A percentile compares a stretch with the other conserved stretches of the same genome.
Evolutionary conservation across 2,888 invertebrate genomes (phyloP).

Genomic region (Lasioglossum figueresi): DNA sequence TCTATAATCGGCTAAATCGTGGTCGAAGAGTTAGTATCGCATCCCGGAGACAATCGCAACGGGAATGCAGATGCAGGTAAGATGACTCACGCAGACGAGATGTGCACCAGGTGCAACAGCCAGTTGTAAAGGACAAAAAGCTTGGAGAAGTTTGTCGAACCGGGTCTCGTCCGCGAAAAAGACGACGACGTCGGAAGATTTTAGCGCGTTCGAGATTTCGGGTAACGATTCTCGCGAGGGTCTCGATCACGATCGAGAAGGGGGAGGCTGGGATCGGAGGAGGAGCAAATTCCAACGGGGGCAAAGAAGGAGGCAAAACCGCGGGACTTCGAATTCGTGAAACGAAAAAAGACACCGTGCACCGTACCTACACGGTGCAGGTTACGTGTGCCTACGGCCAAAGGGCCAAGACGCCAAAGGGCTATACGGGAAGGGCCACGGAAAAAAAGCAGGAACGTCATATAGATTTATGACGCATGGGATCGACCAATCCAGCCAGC

Average conservation of each 20-base stretch:
- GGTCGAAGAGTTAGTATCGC: not conserved
- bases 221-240: not conserved
- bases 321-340: slow-evolving; percentile 34
- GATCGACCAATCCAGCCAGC: slow-evolving; percentile 65
- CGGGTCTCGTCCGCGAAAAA: not conserved
- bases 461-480: slow-evolving; percentile 68
- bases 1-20: not conserved
- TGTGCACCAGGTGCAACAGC: slow-evolving; percentile 62
- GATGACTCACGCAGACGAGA: slow-evolving; percentile 27
- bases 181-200: slow-evolving; percentile 4
- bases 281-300: slow-evolving; percentile 13
- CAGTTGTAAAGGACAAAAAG: slow-evolving; percentile 12
- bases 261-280: not conserved
- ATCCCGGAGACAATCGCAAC: not conserved
- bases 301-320: not conserved
- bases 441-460: slow-evolving; percentile 62
- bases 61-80: not conserved
- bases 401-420: not conserved
- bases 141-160: not conserved
- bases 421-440: slow-evolving; percentile 58
- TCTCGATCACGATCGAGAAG: slow-evolving; percentile 5
- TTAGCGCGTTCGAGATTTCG: slow-evolving; percentile 2
- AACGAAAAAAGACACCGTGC: slow-evolving; percentile 18
- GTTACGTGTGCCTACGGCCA: slow-evolving; percentile 22
- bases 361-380: slow-evolving; percentile 15